Evolutionary conservation across 2,888 invertebrate species (phyloP).

Genomic region (Asteroscopus sphinx): DNA sequence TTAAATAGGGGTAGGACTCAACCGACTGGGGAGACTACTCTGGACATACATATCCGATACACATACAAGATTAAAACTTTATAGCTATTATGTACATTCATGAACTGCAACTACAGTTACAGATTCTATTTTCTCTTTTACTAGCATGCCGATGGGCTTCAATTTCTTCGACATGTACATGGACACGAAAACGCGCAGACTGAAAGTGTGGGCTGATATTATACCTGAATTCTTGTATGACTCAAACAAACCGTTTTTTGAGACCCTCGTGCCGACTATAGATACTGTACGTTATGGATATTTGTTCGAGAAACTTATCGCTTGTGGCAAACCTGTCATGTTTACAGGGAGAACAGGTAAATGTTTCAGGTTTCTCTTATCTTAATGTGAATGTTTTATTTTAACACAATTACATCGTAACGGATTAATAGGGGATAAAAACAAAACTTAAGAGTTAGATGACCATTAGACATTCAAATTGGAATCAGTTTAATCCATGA

Average conservation of each 20-base stretch:
- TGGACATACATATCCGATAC: no score
- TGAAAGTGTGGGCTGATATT: conserved; percentile 95
- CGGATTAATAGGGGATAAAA: no score
- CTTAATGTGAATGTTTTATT: not conserved
- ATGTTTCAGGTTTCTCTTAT: not conserved
- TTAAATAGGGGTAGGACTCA: no score
- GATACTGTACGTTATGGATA: conserved; percentile 97
- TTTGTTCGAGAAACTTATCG: conserved; percentile 93
- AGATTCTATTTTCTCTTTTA: conserved; percentile 2
- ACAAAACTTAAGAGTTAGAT: no score
- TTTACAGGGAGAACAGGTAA: conserved; percentile 96
- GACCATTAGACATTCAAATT: no score
- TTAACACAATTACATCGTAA: no score
- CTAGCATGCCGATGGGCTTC: conserved; percentile 92
- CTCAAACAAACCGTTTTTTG: conserved; percentile 94
- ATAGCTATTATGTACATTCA: no score
- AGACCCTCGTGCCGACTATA: conserved; percentile 97
- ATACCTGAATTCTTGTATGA: conserved; percentile 94
- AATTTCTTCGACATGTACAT: conserved; percentile 94
- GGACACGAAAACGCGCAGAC: conserved; percentile 91
- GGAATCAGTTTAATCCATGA: no score
- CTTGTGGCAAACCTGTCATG: conserved; percentile 94
- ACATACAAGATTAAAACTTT: no score
- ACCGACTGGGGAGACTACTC: no score
- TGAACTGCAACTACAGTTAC: not conserved